Percentiles rank a stretch among this genome's conserved stretches.
Evolutionary conservation across 2,797 vertebrate species (phyloP).

Genomic region (Poecilia gillii): DNA sequence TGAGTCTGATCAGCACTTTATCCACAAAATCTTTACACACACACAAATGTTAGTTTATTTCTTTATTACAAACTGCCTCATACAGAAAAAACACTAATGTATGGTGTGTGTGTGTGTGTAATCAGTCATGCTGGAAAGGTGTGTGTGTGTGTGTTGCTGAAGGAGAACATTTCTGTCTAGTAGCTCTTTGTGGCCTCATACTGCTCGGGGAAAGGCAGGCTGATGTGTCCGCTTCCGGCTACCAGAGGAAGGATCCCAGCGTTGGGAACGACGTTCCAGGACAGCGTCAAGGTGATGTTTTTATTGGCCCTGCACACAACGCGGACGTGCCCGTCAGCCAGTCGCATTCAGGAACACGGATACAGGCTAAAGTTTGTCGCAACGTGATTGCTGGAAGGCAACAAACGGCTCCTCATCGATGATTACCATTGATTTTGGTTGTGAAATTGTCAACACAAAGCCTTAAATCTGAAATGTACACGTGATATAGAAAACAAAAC

Average conservation of each 20-base stretch:
- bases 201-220: conserved; percentile 92
- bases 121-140: background rate
- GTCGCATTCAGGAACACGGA: background rate
- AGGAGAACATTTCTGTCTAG: conserved; percentile 73
- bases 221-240: conserved; percentile 90
- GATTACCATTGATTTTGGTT: no score
- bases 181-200: conserved; percentile 94
- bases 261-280: conserved; percentile 98
- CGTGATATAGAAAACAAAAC: no score
- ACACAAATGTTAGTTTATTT: background rate
- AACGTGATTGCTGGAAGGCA: no score
- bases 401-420: no score
- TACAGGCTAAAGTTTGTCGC: background rate
- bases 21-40: background rate
- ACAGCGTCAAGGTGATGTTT: conserved; percentile 94
- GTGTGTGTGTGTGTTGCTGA: background rate
- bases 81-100: conserved; percentile 20
- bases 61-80: conserved; percentile 4
- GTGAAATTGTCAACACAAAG: no score
- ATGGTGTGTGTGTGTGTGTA: background rate
- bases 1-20: background rate
- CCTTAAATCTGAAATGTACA: no score
- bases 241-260: conserved; percentile 97
- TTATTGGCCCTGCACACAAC: conserved; percentile 89
- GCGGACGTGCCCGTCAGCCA: background rate